Percentiles rank a stretch among this genome's conserved stretches.
Conservation (phyloP, 2,797 vertebrate genomes). For the Chromis chromis region DNA sequence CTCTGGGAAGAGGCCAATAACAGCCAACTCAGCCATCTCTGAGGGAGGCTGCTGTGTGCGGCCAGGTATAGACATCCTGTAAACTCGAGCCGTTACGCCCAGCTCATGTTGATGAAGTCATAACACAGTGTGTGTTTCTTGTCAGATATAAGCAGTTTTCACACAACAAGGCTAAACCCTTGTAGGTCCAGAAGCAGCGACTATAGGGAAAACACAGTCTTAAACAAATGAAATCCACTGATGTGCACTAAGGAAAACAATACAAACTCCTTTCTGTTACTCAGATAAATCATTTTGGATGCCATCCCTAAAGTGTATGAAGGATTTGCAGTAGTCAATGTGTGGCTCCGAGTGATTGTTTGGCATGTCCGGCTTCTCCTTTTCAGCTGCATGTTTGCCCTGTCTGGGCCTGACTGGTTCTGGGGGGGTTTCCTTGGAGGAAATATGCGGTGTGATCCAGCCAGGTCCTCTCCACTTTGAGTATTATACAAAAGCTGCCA, state of each 20-base stretch:
- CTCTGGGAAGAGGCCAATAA: slow-evolving; percentile 38
- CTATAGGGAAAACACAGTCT: slow-evolving; percentile 24
- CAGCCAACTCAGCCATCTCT: slow-evolving; percentile 32
- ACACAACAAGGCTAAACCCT: slow-evolving; percentile 30
- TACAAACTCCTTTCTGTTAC: slow-evolving; percentile 42
- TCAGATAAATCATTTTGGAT: slow-evolving; percentile 57
- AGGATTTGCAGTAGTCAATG: slow-evolving; percentile 26
- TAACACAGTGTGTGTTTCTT: slow-evolving; percentile 52
- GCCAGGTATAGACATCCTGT: slow-evolving; percentile 54
- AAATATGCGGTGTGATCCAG: slow-evolving; percentile 72
- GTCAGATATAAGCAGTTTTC: slow-evolving; percentile 48
- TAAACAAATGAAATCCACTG: slow-evolving; percentile 48
- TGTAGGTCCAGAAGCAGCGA: slow-evolving; percentile 18
- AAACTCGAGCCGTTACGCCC: slow-evolving; percentile 35
- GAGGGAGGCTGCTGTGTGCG: slow-evolving; percentile 40
- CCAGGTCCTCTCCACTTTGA: slow-evolving; percentile 63
- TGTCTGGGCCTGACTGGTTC: slow-evolving; percentile 42
- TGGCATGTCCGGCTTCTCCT: slow-evolving; percentile 44
- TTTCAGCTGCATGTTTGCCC: slow-evolving; percentile 67
- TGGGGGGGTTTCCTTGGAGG: slow-evolving; percentile 64
- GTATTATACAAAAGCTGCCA: slow-evolving; percentile 68
- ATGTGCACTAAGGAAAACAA: slow-evolving; percentile 47
- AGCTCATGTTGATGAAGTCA: slow-evolving; percentile 60
- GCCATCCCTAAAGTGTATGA: slow-evolving; percentile 23
- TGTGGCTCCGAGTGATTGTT: slow-evolving; percentile 42